Base-by-base conservation (phyloP, 2,797 vertebrate genomes). In the Enteromius unitaeniatus region DNA sequence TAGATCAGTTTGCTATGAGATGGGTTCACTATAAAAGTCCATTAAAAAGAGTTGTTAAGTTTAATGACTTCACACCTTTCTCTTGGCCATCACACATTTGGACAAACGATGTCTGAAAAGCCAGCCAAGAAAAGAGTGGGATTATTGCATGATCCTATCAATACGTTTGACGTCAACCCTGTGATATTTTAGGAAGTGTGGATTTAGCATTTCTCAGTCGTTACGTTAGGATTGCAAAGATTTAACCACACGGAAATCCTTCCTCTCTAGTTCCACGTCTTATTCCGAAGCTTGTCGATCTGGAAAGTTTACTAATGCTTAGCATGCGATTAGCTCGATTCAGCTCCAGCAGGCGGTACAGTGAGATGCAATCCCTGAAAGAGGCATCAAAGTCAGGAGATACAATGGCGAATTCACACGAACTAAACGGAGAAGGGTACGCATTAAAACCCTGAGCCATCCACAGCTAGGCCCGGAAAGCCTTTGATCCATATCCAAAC, bases 361-460 rank as follows among this genome's bases (percentile, higher is more conserved):
- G 40, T 28, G 31, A 69, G 19, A 70, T 72, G 47, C 84, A 83
- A 86, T 65, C 84, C 83, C 70, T 80, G 68, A 80, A 67, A 75
- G 51, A 86, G 69, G 62, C 64, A 68, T 85, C 74, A 72, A 72
- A 47, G 58, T 76, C 64, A 72, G 28, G 10, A 81, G 47, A 55
- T 76, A 86, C 79, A 86, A 83, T 81, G 55, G 5, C 1, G 37
- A 70, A 58, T 70, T 83, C 53, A 55, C n/a, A 76, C 19, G 28
- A 70, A 37, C 47, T 49, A 69, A 34, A 65, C 70, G 17, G 9
- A 90, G 88, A 77, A 82, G 81, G 77, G 87, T 87, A 86, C 91
- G 84, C 79, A 67, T 82, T 81, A 83, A 93, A 93, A 91, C 90
- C 88, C 86, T 84, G 90, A 93, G 88, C 91, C 89, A 93, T 92